Percentiles rank a stretch among this genome's conserved stretches.
Evolutionary conservation across 2,888 invertebrate species (phyloP).

Genomic region (Peribatodes rhomboidaria): DNA sequence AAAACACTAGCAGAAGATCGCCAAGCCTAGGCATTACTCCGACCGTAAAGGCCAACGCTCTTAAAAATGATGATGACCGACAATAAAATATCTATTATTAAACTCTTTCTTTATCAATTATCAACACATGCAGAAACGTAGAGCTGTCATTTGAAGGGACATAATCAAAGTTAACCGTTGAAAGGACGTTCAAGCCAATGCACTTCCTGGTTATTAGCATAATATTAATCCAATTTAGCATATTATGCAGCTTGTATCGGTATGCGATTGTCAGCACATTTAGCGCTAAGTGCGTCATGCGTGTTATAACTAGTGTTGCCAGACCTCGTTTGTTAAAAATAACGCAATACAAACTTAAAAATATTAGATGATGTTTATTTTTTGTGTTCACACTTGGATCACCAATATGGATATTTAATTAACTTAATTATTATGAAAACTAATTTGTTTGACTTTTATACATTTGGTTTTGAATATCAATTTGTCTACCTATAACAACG

Average conservation of each 20-base stretch:
- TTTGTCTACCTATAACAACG: no score
- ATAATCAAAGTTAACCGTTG: constrained; percentile 5
- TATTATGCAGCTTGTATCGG: constrained; percentile 20
- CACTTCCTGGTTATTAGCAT: constrained; percentile 25
- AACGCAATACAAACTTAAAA: not conserved
- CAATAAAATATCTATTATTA: no score
- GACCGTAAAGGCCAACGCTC: no score
- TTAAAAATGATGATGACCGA: no score
- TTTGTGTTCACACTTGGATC: not conserved
- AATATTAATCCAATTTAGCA: constrained; percentile 21
- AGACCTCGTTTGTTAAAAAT: not conserved
- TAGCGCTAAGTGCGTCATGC: constrained; percentile 17
- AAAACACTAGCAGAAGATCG: no score
- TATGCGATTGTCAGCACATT: constrained; percentile 21
- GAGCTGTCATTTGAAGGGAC: not conserved
- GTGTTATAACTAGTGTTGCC: not conserved
- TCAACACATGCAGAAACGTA: not conserved
- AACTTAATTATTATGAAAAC: no score
- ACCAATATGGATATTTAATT: no score
- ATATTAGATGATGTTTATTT: not conserved
- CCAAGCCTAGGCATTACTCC: no score
- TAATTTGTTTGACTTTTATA: no score
- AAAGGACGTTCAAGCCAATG: constrained; percentile 12
- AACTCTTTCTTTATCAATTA: no score
- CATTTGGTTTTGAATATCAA: no score